Percentiles rank a stretch among this genome's conserved stretches.
Evolutionary conservation across 2,888 invertebrate genomes (phyloP).

Genomic region (Hesperia comma): DNA sequence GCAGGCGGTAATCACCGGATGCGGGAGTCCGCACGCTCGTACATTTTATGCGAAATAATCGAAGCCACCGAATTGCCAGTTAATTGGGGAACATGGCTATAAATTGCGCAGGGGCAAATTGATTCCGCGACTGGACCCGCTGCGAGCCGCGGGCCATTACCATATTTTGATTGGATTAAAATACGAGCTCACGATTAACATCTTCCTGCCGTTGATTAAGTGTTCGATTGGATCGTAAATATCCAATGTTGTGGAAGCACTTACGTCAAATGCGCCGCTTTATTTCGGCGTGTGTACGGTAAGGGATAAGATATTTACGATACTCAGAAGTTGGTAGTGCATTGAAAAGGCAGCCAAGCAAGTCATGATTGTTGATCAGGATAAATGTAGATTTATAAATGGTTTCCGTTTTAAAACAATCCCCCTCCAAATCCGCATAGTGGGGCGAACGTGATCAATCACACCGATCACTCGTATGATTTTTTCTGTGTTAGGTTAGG

Average conservation of each 20-base stretch:
- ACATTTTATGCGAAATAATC: constrained; percentile 82
- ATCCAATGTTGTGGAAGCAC: constrained; percentile 58
- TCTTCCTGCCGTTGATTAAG: constrained; percentile 73
- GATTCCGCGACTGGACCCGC: constrained; percentile 66
- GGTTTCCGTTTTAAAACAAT: constrained; percentile 68
- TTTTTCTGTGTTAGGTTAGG: constrained; percentile 57
- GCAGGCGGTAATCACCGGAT: constrained; percentile 81
- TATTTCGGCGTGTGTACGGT: constrained; percentile 54
- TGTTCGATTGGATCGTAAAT: constrained; percentile 66
- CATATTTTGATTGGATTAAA: constrained; percentile 80
- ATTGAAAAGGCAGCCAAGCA: constrained; percentile 50
- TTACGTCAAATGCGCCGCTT: constrained; percentile 57
- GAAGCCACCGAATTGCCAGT: constrained; percentile 83
- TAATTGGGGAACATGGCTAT: constrained; percentile 80
- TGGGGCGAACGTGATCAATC: constrained; percentile 58
- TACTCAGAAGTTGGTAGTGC: constrained; percentile 44
- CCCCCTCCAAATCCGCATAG: constrained; percentile 51
- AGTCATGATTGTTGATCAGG: constrained; percentile 35
- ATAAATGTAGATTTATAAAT: constrained; percentile 68
- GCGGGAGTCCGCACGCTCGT: constrained; percentile 77
- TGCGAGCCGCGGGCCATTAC: constrained; percentile 61
- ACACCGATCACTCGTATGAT: constrained; percentile 52
- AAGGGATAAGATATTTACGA: constrained; percentile 47
- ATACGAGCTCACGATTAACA: constrained; percentile 67
- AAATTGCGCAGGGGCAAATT: constrained; percentile 77